These are phyloP conservation scores for Myoxocephalus aenaeus DNA, from an alignment of 2,797 vertebrate genomes.

Conservation along the genomic window DNA sequence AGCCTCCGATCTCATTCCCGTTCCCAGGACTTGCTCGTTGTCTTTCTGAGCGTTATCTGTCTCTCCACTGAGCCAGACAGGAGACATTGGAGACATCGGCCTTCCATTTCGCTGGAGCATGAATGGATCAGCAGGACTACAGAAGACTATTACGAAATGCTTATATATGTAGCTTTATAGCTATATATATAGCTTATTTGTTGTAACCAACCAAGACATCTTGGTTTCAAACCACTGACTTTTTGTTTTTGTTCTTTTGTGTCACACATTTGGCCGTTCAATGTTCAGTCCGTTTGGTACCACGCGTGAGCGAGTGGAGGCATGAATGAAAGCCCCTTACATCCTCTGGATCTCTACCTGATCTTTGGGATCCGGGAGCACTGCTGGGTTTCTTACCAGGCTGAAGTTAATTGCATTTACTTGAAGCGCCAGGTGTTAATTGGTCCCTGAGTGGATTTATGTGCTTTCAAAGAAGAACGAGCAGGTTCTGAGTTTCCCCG, in stretches of 20 bases:
- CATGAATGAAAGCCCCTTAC: constrained; percentile 9
- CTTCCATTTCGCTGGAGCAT: constrained; percentile 13
- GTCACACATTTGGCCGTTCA: constrained; percentile 19
- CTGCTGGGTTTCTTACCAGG: constrained; percentile 1
- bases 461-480: not conserved
- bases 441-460: not conserved
- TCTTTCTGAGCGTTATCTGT: constrained; percentile 35
- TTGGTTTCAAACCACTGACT: constrained; percentile 38
- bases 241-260: constrained; percentile 30
- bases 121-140: constrained; percentile 66
- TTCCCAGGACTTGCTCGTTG: constrained; percentile 47
- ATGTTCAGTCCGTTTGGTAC: constrained; percentile 14
- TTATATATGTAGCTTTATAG: not conserved
- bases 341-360: constrained; percentile 7
- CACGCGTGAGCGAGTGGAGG: too few species aligned
- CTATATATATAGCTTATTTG: constrained; percentile 12
- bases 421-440: not conserved
- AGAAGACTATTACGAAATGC: constrained; percentile 39
- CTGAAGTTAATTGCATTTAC: not conserved
- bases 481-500: constrained; percentile 14
- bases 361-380: constrained; percentile 13
- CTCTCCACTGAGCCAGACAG: constrained; percentile 2
- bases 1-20: constrained; percentile 36
- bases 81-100: constrained; percentile 18
- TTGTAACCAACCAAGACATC: constrained; percentile 26